Evolutionary conservation across 2,888 invertebrate species (phyloP), one percentile per base, ranked within the genome.

Genomic region (Argyresthia goedartella): DNA sequence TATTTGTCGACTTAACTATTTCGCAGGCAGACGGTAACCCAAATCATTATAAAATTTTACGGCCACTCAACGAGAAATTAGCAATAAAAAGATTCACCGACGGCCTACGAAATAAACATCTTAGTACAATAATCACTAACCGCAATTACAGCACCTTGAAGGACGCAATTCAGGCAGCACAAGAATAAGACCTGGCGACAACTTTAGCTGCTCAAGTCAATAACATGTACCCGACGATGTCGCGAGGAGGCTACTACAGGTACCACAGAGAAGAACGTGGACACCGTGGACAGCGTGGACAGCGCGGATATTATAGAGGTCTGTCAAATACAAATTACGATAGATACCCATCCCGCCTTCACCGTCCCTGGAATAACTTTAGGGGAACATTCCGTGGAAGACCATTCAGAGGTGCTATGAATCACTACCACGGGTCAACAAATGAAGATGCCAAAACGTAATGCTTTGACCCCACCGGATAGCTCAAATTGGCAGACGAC

Each of bases 91-190:
- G 35, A 11, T 51, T 51, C 33, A 7, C 51, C 43, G 44, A 51
- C 11, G 43, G 51, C 11, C 35, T 51, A 14, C 15, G 45, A n/a
- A 51, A 35, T n/a, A 9, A 35, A 10, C 2, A 25, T 35, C 15
- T 51, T 2, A 45, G 51, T n/a, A 35, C 42, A 10, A 51, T 51
- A 6, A 16, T 51, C 16, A 15, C 41, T 15, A 55, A 54, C 8
- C 33, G 56, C 8, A 52, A 56, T 43, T 57, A 48, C 16, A 15
- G 9, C 6, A 39, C 51, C 1, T 15, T 57, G 10, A 56, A 53
- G 39, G 56, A 57, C 25, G 57, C 55, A 2, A 51, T 57, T 9
- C 51, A 51, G 49, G 54, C 53, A n/a, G 57, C 56, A 8, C 14
- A 50, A 14, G 55, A 55, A 16, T 51, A 52, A 13, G 51, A 49